phyloP scores from a whole-genome alignment of 2,113 vertebrate genomes.

The Natator depressus region DNA sequence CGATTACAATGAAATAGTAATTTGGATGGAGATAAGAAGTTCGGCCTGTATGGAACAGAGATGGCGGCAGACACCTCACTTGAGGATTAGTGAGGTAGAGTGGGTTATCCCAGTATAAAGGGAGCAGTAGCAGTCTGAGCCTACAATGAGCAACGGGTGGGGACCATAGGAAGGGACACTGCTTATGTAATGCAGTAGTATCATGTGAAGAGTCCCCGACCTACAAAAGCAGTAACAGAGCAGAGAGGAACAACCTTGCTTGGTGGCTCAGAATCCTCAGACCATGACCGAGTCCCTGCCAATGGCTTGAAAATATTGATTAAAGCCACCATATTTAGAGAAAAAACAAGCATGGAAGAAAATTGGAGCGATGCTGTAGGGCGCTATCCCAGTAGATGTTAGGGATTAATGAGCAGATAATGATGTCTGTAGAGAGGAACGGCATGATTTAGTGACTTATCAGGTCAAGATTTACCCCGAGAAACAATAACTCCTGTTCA shows the following conservation, averaged over 20 bases:
- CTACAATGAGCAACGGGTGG: not conserved
- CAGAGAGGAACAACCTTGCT: not conserved
- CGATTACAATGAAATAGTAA: too few relatives aligned
- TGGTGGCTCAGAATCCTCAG: not conserved
- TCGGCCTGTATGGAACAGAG: not conserved
- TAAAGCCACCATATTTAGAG: rapidly evolving
- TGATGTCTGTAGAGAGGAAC: not conserved
- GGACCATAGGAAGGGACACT: rapidly evolving
- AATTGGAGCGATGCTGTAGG: not conserved
- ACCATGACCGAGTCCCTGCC: not conserved
- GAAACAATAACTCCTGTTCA: not conserved
- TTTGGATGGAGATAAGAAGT: not conserved
- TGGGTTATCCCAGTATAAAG: not conserved
- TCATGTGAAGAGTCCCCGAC: not conserved
- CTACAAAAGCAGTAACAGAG: not conserved
- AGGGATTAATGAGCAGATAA: not conserved
- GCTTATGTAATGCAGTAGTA: not conserved
- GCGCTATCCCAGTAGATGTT: rapidly evolving
- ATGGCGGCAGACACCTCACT: not conserved
- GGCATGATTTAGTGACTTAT: not conserved
- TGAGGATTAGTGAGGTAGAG: not conserved
- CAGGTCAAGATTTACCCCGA: rapidly evolving
- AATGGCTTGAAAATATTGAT: not conserved
- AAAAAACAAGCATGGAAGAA: not conserved
- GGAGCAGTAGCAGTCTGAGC: not conserved